phyloP scores from a whole-genome alignment of 53 echinoderm and acorn worm genomes.

The Temnopleurus reevesii region DNA sequence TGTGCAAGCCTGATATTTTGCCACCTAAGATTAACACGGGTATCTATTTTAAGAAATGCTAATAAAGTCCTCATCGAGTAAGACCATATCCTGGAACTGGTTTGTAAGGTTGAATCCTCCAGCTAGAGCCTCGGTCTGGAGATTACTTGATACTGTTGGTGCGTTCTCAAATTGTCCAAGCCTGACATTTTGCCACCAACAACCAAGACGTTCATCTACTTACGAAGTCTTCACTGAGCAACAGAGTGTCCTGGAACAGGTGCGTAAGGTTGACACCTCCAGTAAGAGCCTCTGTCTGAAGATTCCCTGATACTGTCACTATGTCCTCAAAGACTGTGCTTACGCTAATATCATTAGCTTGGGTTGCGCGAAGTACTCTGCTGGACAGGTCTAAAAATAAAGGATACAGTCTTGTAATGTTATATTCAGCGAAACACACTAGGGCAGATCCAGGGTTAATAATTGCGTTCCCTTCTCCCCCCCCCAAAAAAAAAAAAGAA shows the following conservation, averaged over 20 bases:
- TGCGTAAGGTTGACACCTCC: conserved; percentile 54
- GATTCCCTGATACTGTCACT: conserved; percentile 55
- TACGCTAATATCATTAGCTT: not conserved
- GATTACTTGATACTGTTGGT: conserved; percentile 51
- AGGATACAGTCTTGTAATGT: not conserved
- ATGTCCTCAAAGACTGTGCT: conserved; percentile 12
- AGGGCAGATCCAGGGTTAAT: too few relatives aligned
- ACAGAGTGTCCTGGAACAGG: conserved; percentile 55
- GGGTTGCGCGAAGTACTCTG: conserved; percentile 13
- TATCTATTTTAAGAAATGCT: too few relatives aligned
- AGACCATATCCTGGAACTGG: conserved; percentile 55
- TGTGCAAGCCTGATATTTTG: too few relatives aligned
- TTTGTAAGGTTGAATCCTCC: conserved; percentile 54
- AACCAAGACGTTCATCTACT: too few relatives aligned
- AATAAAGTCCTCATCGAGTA: conserved; percentile 23
- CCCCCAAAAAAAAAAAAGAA: too few relatives aligned
- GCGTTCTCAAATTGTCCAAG: not conserved
- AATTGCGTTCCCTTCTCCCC: too few relatives aligned
- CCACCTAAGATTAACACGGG: too few relatives aligned
- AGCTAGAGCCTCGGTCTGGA: conserved; percentile 6
- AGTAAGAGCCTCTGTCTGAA: conserved; percentile 10
- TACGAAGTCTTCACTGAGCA: conserved; percentile 29
- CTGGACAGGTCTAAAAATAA: not conserved
- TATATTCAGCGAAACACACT: not conserved
- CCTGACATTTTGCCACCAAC: too few relatives aligned